Base-by-base conservation (phyloP, 37 sponge, comb jelly and placozoan species). In the Haliclona indistincta region DNA sequence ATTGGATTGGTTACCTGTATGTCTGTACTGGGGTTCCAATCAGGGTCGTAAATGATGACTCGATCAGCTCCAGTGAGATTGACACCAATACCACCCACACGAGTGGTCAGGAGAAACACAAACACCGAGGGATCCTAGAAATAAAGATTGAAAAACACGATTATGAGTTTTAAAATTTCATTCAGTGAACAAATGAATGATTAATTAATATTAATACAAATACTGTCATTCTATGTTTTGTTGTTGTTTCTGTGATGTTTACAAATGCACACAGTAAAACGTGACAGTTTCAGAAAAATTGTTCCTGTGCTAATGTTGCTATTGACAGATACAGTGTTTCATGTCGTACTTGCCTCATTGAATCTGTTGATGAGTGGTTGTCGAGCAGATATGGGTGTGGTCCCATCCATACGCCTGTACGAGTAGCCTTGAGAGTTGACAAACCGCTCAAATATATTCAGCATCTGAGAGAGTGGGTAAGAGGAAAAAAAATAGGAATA, bases 1-100 rank as follows among this genome's bases (percentile, higher is more conserved):
- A n/a, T n/a, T n/a, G n/a, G n/a, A 29, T 41, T 11, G 25, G 19
- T 77, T 26, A 80, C 88, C 84, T 94, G 95, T 23, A 85, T 88
- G 63, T 97, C 98, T 13, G 95, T 95, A 61, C 92, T 91, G 13
- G 98, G 98, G 70, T 97, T 97, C 98, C 98, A 97, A 74, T 97
- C 98, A 35, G 98, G 98, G 54, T 97, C 98, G 58, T 89, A 98
- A 5, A 99, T 90, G 43, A 99, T 40, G 28, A 99, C 94, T 0
- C 99, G 67, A 54, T 99, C 80, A 19, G 96, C 99, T 28, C 99
- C 99, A 0, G 91, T 93, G 41, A 99, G 87, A 67, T 99, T 99
- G 4, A 99, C 78, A 15, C 99, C 99, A 1, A 99, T 89, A 4
- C 99, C 99, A 55, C 99, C 99, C 35, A 99, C 99, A 32, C 96